These are phyloP conservation scores for Dendrocincla fuliginosa DNA, from an alignment of 2,797 vertebrate genomes.

Conservation along the genomic window DNA sequence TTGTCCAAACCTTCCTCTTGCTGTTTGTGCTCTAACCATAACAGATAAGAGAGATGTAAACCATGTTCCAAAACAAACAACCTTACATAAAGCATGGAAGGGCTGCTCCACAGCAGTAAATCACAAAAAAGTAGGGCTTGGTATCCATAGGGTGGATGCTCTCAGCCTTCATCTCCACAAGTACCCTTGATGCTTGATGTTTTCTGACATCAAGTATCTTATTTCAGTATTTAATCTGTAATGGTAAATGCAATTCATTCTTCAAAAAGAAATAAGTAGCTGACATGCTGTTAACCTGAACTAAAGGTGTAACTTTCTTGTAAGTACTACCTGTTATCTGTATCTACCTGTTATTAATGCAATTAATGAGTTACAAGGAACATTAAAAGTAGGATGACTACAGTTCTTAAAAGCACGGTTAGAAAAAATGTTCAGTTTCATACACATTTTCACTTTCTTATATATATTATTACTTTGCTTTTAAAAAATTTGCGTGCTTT, in stretches of 20 bases:
- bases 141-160: neutral
- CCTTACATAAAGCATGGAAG: neutral
- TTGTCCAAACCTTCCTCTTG: neutral
- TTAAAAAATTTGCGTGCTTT: neutral
- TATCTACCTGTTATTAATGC: neutral
- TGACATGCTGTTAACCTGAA: neutral
- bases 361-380: neutral
- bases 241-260: neutral
- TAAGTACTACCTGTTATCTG: neutral
- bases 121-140: neutral
- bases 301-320: neutral
- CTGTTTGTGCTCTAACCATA: neutral
- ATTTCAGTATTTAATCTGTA: neutral
- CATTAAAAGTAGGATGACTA: neutral
- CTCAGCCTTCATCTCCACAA: neutral
- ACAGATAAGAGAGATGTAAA: neutral
- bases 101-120: neutral
- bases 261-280: neutral
- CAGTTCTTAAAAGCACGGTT: neutral
- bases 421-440: neutral
- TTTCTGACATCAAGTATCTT: neutral
- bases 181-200: neutral
- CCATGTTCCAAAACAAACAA: neutral
- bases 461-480: neutral
- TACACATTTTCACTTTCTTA: neutral